Evolutionary conservation across 2,797 vertebrate genomes (phyloP).

Genomic region (Pseudochromis fuscus): DNA sequence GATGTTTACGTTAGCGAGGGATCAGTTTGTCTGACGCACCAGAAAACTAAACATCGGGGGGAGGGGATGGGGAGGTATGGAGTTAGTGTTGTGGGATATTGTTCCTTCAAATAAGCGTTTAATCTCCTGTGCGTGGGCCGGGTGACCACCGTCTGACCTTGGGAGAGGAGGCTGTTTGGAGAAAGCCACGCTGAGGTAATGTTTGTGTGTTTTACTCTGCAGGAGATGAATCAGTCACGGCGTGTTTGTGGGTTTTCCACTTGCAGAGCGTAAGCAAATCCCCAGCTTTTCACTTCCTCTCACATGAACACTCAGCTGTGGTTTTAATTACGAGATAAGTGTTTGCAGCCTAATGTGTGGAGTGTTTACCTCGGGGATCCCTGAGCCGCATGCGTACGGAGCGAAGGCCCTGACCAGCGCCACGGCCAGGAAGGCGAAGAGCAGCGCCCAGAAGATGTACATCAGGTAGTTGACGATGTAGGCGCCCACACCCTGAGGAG

Average conservation of each 20-base stretch:
- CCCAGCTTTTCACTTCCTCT: constrained; percentile 24
- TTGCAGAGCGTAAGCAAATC: constrained; percentile 17
- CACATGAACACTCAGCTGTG: too few species aligned
- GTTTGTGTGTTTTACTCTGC: constrained; percentile 28
- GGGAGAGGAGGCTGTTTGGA: neutral
- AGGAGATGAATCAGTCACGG: neutral
- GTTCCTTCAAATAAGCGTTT: constrained; percentile 16
- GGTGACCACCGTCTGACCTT: constrained; percentile 34
- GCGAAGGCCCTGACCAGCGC: constrained; percentile 93
- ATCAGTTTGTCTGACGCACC: constrained; percentile 8
- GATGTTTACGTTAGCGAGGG: constrained; percentile 12
- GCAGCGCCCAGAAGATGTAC: constrained; percentile 93
- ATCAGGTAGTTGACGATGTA: constrained; percentile 94
- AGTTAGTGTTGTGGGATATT: neutral
- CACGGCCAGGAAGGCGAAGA: constrained; percentile 94
- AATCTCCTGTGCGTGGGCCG: constrained; percentile 7
- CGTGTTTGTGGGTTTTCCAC: constrained; percentile 5
- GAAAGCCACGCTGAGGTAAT: too few species aligned
- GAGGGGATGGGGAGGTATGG: neutral
- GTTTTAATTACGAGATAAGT: too few species aligned
- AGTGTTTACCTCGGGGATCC: constrained; percentile 98
- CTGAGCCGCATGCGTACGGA: constrained; percentile 96
- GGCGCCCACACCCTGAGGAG: constrained; percentile 89
- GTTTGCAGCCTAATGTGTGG: constrained; percentile 17
- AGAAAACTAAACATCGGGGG: constrained; percentile 22